Base-by-base conservation (phyloP, 2,888 invertebrate species). In the Trichopoda pennipes region DNA sequence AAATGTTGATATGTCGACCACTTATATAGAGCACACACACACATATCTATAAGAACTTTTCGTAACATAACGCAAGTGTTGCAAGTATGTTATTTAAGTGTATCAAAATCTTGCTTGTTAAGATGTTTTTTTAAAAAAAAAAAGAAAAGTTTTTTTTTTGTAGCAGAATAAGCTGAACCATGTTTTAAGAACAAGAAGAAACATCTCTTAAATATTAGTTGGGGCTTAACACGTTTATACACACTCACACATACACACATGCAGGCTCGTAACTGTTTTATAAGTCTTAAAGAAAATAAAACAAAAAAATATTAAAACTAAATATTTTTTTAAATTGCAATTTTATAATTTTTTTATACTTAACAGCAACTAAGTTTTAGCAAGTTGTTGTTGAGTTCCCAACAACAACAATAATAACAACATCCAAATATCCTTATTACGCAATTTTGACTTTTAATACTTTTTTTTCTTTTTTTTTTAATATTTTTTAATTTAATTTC, bases 1-100 rank as follows among this genome's bases (percentile, higher is more conserved):
- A 82, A 82, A 82, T 82, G 78, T 82, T 82, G 82, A 82, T 82
- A 82, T 61, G 79, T 70, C 82, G 82, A 75, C 82, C 79, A 82
- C 82, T 82, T 82, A 75, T 68, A 68, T 23, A 32, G 16, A 76
- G 44, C 47, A 75, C 12, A n/a, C 16, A 19, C 3, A 23, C 16
- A 38, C 14, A 49, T 55, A 38, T 35, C 14, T 35, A 51, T 28
- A 76, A 77, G 73, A 81, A 77, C 63, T 68, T 77, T 75, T 58
- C 60, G 75, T 82, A 79, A 79, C 79, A 55, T 75, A 79, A 72
- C 70, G 82, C 21, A 75, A 82, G 82, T 82, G 82, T 78, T 78
- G 78, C 81, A 82, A 82, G 81, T 82, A 72, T 82, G 79, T 75
- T 79, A 79, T 70, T 82, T 79, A 79, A 82, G 82, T 82, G 82